Percentiles rank a stretch among this genome's conserved stretches.
Conservation (phyloP, 2,797 vertebrate species). For the Brachyrhaphis roseni region DNA sequence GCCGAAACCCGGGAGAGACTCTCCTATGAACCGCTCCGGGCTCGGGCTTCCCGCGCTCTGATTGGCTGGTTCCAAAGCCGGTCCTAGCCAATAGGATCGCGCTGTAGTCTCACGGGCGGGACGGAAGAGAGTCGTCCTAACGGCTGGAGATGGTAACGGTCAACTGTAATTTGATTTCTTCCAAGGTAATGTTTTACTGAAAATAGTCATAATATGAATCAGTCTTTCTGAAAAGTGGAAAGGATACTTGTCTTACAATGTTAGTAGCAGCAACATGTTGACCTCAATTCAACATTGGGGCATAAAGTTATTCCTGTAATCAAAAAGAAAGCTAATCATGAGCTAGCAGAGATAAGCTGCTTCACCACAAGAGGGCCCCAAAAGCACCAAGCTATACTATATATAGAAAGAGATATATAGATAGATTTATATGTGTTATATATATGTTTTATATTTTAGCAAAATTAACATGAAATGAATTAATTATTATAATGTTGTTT, state of each 20-base stretch:
- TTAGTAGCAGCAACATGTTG: neutral
- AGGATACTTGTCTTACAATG: neutral
- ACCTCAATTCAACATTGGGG: neutral
- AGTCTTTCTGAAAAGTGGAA: neutral
- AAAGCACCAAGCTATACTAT: too few species aligned
- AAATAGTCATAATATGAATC: neutral
- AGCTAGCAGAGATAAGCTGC: too few species aligned
- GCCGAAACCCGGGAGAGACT: conserved; percentile 1
- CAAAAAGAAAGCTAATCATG: too few species aligned
- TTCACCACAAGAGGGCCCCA: too few species aligned
- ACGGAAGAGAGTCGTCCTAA: rapidly evolving
- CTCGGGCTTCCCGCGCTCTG: conserved; percentile 24
- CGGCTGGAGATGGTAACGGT: neutral
- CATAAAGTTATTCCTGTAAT: neutral
- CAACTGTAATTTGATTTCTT: neutral
- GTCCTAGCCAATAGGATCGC: conserved; percentile 50
- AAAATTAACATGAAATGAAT: too few species aligned
- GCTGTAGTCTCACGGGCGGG: conserved; percentile 8
- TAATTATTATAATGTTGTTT: too few species aligned
- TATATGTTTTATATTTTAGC: too few species aligned
- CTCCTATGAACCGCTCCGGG: conserved; percentile 48
- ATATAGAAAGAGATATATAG: too few species aligned
- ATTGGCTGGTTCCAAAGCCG: conserved; percentile 66
- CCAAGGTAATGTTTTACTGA: neutral
- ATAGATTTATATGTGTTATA: too few species aligned